Evolutionary conservation across 2,797 vertebrate genomes (phyloP).

Genomic region (Hafferia zeledoni): DNA sequence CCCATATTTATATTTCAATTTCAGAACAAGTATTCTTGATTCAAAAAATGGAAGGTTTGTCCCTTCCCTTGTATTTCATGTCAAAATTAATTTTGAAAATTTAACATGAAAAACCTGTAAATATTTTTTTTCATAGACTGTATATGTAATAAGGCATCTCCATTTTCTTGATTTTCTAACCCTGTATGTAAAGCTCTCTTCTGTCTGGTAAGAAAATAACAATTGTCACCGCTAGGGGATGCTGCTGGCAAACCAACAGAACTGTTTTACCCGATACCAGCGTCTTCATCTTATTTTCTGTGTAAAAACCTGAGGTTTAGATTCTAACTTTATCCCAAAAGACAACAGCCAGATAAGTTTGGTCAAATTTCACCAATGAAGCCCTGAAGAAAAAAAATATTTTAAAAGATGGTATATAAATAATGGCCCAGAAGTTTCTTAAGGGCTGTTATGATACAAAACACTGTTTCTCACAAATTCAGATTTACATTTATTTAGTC

Average conservation of each 20-base stretch:
- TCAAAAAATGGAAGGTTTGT: fast-evolving
- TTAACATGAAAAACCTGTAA: background rate
- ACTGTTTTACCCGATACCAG: fast-evolving
- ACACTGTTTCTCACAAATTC: background rate
- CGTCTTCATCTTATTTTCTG: background rate
- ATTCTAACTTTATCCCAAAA: background rate
- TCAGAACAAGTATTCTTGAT: background rate
- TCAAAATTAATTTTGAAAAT: background rate
- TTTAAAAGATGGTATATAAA: background rate
- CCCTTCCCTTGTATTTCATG: fast-evolving
- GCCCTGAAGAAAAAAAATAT: background rate
- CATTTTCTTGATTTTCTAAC: background rate
- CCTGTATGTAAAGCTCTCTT: background rate
- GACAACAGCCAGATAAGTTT: background rate
- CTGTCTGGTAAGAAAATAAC: background rate
- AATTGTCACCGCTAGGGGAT: slow-evolving; percentile 62
- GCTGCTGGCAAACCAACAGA: slow-evolving; percentile 58
- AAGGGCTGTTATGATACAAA: background rate
- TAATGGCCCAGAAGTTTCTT: background rate
- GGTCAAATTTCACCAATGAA: background rate
- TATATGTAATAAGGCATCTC: background rate
- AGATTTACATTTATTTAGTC: background rate
- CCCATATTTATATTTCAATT: background rate
- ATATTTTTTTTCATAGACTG: fast-evolving
- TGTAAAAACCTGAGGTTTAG: background rate